Conservation (phyloP, 2,888 invertebrate genomes). For the Limnephilus marmoratus region DNA sequence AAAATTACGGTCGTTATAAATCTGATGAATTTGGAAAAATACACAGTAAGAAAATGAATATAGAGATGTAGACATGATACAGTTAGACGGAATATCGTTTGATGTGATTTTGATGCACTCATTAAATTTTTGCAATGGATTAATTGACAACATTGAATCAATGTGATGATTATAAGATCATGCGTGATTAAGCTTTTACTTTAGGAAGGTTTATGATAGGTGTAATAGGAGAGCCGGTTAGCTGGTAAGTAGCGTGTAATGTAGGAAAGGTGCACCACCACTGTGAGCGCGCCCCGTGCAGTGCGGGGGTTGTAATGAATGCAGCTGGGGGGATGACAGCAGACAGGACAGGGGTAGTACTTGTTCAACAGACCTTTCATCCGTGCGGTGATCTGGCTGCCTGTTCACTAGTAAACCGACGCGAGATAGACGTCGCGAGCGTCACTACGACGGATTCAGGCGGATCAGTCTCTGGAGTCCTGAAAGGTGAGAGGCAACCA, state of each 20-base stretch:
- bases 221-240: neutral
- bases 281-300: neutral
- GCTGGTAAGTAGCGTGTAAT: too few relatives aligned
- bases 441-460: constrained; percentile 6
- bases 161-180: neutral
- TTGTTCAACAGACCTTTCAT: constrained; percentile 52
- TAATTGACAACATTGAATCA: neutral
- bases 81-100: neutral
- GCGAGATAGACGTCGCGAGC: constrained; percentile 19
- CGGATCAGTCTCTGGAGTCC: constrained; percentile 10
- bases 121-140: neutral
- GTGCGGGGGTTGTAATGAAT: neutral
- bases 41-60: neutral
- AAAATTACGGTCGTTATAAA: neutral
- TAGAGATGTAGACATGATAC: neutral
- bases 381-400: constrained; percentile 46
- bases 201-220: too few relatives aligned
- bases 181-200: neutral
- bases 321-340: neutral
- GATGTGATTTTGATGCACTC: too few relatives aligned
- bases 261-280: neutral
- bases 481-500: neutral
- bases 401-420: constrained; percentile 21
- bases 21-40: neutral
- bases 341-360: constrained; percentile 2